Evolutionary conservation across 2,113 vertebrate species (phyloP), one percentile per base, ranked within the genome.

Genomic region (Prunella fulvescens): DNA sequence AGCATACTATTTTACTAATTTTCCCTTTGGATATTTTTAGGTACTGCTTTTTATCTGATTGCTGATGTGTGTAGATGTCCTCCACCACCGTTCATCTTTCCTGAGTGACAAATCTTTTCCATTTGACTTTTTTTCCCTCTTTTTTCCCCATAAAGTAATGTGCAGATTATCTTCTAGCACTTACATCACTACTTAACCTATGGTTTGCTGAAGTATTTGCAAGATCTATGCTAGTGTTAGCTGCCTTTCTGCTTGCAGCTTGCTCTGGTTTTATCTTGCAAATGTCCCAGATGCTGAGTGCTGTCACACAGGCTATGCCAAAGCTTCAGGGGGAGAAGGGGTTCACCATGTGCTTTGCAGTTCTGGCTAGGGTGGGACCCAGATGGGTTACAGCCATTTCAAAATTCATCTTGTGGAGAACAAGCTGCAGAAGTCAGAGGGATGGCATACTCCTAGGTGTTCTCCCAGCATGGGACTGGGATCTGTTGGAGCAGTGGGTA

Each of bases 61-160:
- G 23, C 28, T 87, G 23, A 12, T n/a, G 7, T 66, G 14, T 50
- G 3, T 26, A 35, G 51, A 18, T 37, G 25, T 84, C n/a, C 8
- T 51, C 12, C 4, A 35, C n/a, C 42, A n/a, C 13, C 0, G 0
- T 72, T 76, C 25, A 7, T 64, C 2, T 3, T 47, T 86, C 15
- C 2, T 2, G 2, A 94, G 44, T 74, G 60, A 89, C 25, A 44
- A 51, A 48, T 72, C 18, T 84, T 35, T 66, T 86, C 48, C 19
- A 8, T 82, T 73, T 40, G 25, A 19, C 28, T 5, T 25, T 17
- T 28, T 40, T 31, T 6, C 3, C 11, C 4, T 14, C n/a, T 35
- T 48, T 72, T 17, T 25, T 4, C 0, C 15, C 14, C 20, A 16
- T 65, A 47, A 78, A 78, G 24, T 40, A 40, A 4, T 19, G 8